These are phyloP conservation scores for Drosophila willistoni DNA, from an alignment of 1,140 invertebrate species.

Conservation along the genomic window DNA sequence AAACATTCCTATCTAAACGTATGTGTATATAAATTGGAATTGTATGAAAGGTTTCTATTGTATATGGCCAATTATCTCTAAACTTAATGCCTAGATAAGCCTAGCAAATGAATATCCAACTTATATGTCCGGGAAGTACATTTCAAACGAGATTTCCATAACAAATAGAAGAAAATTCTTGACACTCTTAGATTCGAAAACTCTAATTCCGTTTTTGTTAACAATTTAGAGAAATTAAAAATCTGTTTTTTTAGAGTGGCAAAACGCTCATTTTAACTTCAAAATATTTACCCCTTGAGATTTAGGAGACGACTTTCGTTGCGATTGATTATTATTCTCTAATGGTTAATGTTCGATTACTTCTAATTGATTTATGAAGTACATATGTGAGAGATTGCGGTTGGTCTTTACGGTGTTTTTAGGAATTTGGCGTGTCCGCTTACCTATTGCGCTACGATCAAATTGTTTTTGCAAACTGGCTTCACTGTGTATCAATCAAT, in stretches of 20 bases:
- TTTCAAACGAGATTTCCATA: too few relatives aligned
- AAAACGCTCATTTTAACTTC: background rate
- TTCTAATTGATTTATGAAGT: constrained; percentile 8
- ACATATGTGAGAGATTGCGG: constrained; percentile 1
- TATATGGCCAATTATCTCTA: constrained; percentile 2
- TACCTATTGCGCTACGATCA: constrained; percentile 69
- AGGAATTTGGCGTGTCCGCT: constrained; percentile 17
- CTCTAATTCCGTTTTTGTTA: too few relatives aligned
- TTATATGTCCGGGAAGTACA: too few relatives aligned
- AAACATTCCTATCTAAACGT: background rate
- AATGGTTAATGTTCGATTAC: background rate
- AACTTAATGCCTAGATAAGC: constrained; percentile 4
- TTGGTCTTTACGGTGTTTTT: constrained; percentile 24
- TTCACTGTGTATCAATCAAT: constrained; percentile 33
- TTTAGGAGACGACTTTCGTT: background rate
- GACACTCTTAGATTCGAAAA: too few relatives aligned
- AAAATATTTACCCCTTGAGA: background rate
- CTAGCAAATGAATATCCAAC: background rate
- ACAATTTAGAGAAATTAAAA: too few relatives aligned
- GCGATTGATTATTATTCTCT: background rate
- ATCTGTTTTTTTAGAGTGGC: too few relatives aligned
- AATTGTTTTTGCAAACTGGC: constrained; percentile 38
- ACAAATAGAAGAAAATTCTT: too few relatives aligned
- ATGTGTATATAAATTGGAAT: background rate
- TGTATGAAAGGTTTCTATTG: background rate